phyloP scores from a whole-genome alignment of 2,888 invertebrate genomes.

The Eupsilia transversa region DNA sequence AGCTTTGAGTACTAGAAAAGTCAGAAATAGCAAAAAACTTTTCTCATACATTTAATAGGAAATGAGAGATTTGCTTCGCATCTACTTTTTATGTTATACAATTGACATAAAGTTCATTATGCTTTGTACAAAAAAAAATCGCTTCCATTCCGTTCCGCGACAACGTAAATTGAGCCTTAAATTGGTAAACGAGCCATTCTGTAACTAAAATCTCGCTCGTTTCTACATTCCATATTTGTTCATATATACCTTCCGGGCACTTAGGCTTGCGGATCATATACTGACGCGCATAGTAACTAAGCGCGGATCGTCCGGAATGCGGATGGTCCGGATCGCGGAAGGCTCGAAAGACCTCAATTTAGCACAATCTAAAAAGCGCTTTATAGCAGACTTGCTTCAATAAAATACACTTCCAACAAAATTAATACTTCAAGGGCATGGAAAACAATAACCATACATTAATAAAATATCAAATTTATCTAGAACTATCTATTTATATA shows the following conservation, averaged over 20 bases:
- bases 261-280: background rate
- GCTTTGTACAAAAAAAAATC: too few species aligned
- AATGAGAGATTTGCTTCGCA: too few species aligned
- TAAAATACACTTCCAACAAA: conserved; percentile 65
- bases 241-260: too few species aligned
- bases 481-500: conserved; percentile 64
- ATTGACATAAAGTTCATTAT: too few species aligned
- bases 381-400: conserved; percentile 34
- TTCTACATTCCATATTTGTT: background rate
- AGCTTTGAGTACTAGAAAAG: too few species aligned
- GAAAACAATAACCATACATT: conserved; percentile 59
- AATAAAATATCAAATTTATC: conserved; percentile 65
- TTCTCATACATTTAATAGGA: too few species aligned
- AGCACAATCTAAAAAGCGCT: conserved; percentile 22
- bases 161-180: too few species aligned
- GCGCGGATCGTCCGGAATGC: conserved; percentile 7
- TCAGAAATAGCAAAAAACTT: too few species aligned
- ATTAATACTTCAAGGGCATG: conserved; percentile 71
- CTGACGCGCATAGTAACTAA: background rate
- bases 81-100: too few species aligned
- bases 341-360: too few species aligned
- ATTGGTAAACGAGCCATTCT: background rate
- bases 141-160: too few species aligned
- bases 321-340: background rate
- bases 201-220: background rate